Evolutionary conservation across 2,113 vertebrate species (phyloP), one percentile per base, ranked within the genome.

Genomic region (Sula dactylatra): DNA sequence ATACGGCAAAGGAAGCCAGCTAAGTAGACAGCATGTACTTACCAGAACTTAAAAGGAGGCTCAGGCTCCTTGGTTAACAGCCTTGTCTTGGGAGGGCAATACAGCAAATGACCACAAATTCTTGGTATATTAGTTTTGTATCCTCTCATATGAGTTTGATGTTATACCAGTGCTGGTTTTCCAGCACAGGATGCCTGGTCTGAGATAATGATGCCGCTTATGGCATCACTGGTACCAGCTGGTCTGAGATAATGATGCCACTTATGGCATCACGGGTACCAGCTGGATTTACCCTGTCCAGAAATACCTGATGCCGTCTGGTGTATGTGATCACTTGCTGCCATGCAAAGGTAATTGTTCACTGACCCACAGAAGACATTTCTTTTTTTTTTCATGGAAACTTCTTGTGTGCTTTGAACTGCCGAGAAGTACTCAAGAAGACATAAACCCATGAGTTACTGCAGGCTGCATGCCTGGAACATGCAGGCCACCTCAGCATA

Each of bases 391-490:
- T 24, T 31, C 1, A 2, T 64, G 82, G 42, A 88, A 91, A 70
- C 69, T 56, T 93, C 52, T 3, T 83, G 61, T 67, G 24, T 69
- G 84, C 77, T 82, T 82, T 86, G 66, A 96, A 84, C 69, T 80
- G 58, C 59, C 6, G n/a, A 72, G 93, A 61, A 92, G 67, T 87
- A 82, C 91, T 96, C 56, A 77, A 50, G 86, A 86, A 70, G 83
- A 47, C 47, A 45, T 86, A 93, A 95, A 91, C 54, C 40, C 13
- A 1, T 90, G 86, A 92, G 85, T 96, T 97, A 91, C 64, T 94
- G 44, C 55, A 90, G 90, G 45, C 72, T 85, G 56, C 73, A 85
- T 0, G 67, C 85, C 82, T 96, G 82, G 87, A 94, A 79, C 71
- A 38, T 86, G 59, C 22, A 89, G 87, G 55, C 82, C 62, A 49